Evolutionary conservation across 1,140 invertebrate species (phyloP).

Genomic region (Rhopalosiphum padi): DNA sequence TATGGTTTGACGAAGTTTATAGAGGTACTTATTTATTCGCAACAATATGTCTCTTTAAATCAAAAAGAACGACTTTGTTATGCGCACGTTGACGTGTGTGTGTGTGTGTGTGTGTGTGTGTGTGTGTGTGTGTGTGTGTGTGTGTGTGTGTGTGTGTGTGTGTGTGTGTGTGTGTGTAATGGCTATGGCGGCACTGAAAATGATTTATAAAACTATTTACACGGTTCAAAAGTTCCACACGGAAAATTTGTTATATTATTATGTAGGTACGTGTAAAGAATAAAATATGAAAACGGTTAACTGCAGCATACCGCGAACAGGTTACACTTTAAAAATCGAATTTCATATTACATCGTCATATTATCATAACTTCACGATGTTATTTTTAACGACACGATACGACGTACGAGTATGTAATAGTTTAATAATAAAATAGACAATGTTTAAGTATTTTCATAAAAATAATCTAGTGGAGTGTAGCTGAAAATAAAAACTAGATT

Average conservation of each 20-base stretch:
- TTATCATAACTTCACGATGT: background rate
- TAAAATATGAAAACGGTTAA: background rate
- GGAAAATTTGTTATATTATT: background rate
- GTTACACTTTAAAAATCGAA: background rate
- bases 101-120: background rate
- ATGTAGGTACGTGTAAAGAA: background rate
- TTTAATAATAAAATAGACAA: no score
- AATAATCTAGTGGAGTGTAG: no score
- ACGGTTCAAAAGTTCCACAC: background rate
- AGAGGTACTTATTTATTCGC: background rate
- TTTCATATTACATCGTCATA: background rate
- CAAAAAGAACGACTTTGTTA: background rate
- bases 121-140: background rate
- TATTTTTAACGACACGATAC: no score
- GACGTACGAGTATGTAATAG: no score
- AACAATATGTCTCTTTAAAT: background rate
- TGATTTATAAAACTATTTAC: conserved; percentile 14
- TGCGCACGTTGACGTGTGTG: background rate
- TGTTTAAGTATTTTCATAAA: no score
- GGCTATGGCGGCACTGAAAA: background rate
- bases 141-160: background rate
- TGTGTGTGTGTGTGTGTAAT: background rate
- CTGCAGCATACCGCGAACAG: background rate
- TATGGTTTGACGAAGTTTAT: background rate
- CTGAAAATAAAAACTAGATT: no score